A percentile compares a stretch with the other conserved stretches of the same genome.
Conservation (phyloP, 1,140 invertebrate species). For the Drosophila subpulchrella region DNA sequence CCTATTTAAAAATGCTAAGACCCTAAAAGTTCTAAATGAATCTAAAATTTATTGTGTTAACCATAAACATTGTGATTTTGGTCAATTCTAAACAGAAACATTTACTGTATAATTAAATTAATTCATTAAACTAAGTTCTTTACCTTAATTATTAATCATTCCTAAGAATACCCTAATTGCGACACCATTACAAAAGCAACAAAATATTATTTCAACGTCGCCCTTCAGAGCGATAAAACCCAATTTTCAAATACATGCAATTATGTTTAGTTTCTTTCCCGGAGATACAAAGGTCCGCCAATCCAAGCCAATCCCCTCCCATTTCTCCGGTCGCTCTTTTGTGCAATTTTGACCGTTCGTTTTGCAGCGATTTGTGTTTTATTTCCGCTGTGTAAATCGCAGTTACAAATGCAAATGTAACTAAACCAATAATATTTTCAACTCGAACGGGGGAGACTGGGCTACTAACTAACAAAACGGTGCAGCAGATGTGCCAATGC, state of each 20-base stretch:
- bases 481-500: slow-evolving; percentile 4
- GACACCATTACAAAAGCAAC: too few species aligned
- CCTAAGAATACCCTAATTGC: too few species aligned
- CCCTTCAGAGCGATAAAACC: slow-evolving; percentile 28
- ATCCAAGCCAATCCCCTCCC: slow-evolving; percentile 24
- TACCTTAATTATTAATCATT: too few species aligned
- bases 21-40: too few species aligned
- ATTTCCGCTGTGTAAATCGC: slow-evolving; percentile 75
- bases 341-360: slow-evolving; percentile 27
- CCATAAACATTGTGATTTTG: too few species aligned
- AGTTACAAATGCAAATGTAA: slow-evolving; percentile 80
- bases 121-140: too few species aligned
- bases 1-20: too few species aligned
- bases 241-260: slow-evolving; percentile 41
- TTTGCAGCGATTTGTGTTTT: slow-evolving; percentile 63
- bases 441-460: slow-evolving; percentile 2
- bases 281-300: slow-evolving; percentile 19
- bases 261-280: slow-evolving; percentile 24
- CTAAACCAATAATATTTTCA: slow-evolving; percentile 80
- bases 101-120: too few species aligned
- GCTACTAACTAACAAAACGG: background rate
- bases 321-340: slow-evolving; percentile 10
- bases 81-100: too few species aligned
- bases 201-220: background rate
- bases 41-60: too few species aligned